phyloP scores from a whole-genome alignment of 2,113 vertebrate genomes.

The Ctenodactylus gundi region DNA sequence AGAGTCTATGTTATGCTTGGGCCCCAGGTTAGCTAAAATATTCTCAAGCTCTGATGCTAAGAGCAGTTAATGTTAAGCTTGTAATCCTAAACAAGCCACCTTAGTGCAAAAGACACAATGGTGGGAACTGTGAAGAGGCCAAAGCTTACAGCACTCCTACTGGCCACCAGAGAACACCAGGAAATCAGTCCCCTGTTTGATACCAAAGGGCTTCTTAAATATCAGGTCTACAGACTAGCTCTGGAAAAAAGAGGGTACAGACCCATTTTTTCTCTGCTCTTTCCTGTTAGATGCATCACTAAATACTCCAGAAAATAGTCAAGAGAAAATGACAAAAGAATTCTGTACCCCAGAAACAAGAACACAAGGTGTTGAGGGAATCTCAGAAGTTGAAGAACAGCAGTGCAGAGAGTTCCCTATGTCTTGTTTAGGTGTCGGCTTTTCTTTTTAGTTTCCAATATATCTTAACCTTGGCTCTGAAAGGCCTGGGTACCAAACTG shows the following conservation, averaged over 20 bases:
- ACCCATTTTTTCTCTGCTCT: background rate
- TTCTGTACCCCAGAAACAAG: background rate
- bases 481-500: background rate
- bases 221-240: background rate
- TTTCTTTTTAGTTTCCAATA: background rate
- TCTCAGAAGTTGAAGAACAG: background rate
- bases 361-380: background rate
- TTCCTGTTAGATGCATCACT: background rate
- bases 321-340: constrained; percentile 2
- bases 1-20: background rate
- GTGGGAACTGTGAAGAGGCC: background rate
- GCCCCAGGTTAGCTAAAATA: background rate
- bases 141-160: background rate
- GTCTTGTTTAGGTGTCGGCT: background rate
- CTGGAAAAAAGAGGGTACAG: background rate
- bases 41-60: background rate
- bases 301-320: background rate
- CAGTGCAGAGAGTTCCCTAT: background rate
- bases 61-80: background rate
- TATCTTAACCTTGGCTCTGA: background rate
- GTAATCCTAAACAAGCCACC: background rate
- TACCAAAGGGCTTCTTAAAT: constrained; percentile 11
- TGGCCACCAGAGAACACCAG: background rate
- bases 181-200: background rate
- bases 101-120: background rate